phyloP scores from a whole-genome alignment of 2,888 invertebrate species.

The Stenodema calcarata region DNA sequence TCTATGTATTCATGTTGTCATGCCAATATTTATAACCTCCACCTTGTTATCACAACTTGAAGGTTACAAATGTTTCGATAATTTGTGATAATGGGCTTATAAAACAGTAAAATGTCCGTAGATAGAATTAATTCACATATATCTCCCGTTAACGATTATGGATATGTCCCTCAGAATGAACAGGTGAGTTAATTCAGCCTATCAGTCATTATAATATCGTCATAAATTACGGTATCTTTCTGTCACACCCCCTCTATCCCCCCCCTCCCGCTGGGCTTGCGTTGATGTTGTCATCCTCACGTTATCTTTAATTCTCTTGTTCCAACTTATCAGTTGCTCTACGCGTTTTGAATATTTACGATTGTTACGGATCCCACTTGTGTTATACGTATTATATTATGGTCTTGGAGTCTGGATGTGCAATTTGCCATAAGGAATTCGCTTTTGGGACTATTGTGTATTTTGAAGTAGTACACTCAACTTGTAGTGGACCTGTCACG shows the following conservation, averaged over 20 bases:
- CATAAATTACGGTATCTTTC: not conserved
- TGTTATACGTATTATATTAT: not conserved
- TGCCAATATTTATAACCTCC: not conserved
- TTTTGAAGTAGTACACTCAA: not conserved
- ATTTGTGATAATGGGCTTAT: constrained; percentile 44
- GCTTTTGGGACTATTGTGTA: not conserved
- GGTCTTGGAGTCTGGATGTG: no score
- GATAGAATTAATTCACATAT: constrained; percentile 25
- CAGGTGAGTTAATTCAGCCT: constrained; percentile 17
- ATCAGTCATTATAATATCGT: not conserved
- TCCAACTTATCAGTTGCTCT: not conserved
- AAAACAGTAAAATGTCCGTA: constrained; percentile 38
- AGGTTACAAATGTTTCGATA: constrained; percentile 42
- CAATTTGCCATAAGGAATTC: no score
- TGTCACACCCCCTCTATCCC: not conserved
- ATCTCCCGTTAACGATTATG: not conserved
- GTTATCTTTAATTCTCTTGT: not conserved
- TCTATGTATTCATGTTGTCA: not conserved
- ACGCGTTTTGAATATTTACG: not conserved
- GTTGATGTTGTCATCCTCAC: not conserved
- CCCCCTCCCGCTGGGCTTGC: not conserved
- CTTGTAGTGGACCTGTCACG: not conserved
- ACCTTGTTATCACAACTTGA: not conserved
- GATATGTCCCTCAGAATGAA: constrained; percentile 30
- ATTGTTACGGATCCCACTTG: no score